Percentiles rank a stretch among this genome's conserved stretches.
Conservation (phyloP, 1,140 invertebrate genomes). For the Akabosia matsudoensis region DNA sequence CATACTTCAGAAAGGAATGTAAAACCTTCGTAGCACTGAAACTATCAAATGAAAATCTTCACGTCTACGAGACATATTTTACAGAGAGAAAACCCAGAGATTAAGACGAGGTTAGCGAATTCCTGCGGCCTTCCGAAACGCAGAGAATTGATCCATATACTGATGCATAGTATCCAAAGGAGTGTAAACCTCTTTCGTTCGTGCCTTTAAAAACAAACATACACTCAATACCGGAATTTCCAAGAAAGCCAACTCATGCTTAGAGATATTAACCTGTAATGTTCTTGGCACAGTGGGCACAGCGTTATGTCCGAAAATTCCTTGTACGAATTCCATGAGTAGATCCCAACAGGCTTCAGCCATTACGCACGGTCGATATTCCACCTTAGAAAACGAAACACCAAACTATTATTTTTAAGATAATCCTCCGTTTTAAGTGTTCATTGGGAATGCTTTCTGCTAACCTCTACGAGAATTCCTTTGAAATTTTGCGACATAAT, state of each 20-base stretch:
- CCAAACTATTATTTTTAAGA: not conserved
- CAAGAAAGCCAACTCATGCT: no score
- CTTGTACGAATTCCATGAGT: constrained; percentile 86
- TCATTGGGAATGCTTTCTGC: constrained; percentile 1
- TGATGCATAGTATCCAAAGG: constrained; percentile 90
- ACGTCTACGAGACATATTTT: no score
- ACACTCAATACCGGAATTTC: not conserved
- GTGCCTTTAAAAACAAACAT: constrained; percentile 59
- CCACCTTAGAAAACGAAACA: constrained; percentile 60
- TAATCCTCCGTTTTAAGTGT: not conserved
- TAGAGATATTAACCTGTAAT: no score
- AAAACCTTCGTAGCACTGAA: no score
- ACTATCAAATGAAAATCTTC: no score
- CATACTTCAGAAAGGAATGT: not conserved
- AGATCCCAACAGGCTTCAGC: constrained; percentile 85
- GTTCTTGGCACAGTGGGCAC: constrained; percentile 62
- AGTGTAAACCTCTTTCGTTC: constrained; percentile 81
- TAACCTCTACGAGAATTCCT: constrained; percentile 86
- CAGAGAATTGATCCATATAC: constrained; percentile 90
- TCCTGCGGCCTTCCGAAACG: constrained; percentile 71
- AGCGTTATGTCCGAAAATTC: constrained; percentile 76
- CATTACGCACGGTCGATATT: constrained; percentile 86
- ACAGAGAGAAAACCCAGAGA: no score
- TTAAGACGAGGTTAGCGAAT: constrained; percentile 49
- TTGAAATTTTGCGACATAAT: constrained; percentile 90